Evolutionary conservation across 2,888 invertebrate genomes (phyloP).

Genomic region (Drosophila anomelani): DNA sequence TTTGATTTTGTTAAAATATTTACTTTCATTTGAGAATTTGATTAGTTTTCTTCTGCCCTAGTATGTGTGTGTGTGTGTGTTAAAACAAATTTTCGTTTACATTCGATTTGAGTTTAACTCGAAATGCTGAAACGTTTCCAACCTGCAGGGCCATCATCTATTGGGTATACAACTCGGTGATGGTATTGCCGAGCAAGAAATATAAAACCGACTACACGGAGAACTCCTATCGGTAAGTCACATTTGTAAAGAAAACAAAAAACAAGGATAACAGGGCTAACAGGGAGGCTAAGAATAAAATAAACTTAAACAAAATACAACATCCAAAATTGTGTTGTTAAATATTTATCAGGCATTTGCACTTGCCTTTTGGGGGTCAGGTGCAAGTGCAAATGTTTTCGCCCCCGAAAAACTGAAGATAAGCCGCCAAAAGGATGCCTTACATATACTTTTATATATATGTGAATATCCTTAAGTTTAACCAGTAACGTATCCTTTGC

Average conservation of each 20-base stretch:
- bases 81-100: conserved; percentile 28
- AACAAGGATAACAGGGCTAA: neutral
- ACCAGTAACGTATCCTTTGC: conserved; percentile 30
- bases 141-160: conserved; percentile 92
- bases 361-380: conserved; percentile 53
- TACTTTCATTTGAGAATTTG: conserved; percentile 48
- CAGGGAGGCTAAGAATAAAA: neutral
- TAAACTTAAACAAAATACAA: neutral
- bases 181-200: conserved; percentile 95
- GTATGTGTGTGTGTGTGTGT: neutral
- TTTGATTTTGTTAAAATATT: conserved; percentile 54
- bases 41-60: conserved; percentile 34
- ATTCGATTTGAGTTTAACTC: conserved; percentile 22
- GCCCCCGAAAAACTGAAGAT: conserved; percentile 20
- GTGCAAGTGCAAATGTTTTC: conserved; percentile 45
- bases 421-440: conserved; percentile 8
- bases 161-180: conserved; percentile 95
- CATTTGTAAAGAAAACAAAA: conserved; percentile 6
- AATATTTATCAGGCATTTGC: conserved; percentile 74
- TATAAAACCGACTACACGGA: conserved; percentile 93
- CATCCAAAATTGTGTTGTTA: conserved; percentile 55
- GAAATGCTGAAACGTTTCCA: conserved; percentile 24
- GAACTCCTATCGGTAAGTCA: conserved; percentile 90
- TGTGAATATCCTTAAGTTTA: conserved; percentile 20
- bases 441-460: neutral